Percentiles rank a stretch among this genome's conserved stretches.
phyloP scores from a whole-genome alignment of 2,113 vertebrate species.

The Notechis scutatus region DNA sequence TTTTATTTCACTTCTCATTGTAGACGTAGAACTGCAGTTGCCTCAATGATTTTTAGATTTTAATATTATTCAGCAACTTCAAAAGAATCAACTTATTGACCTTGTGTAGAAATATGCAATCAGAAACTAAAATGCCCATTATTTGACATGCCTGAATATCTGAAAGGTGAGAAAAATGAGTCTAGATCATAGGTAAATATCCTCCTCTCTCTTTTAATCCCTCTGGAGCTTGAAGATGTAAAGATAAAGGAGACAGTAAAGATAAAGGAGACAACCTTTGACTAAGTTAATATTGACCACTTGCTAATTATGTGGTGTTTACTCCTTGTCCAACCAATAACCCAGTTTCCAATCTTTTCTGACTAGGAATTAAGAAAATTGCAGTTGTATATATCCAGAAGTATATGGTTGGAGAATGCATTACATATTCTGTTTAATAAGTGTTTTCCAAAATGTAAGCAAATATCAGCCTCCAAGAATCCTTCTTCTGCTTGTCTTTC shows the following conservation, averaged over 20 bases:
- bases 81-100: neutral
- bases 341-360: neutral
- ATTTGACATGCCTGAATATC: neutral
- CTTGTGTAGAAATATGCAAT: too few species aligned
- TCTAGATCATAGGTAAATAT: neutral
- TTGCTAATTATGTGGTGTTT: neutral
- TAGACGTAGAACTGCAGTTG: neutral
- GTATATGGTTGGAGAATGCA: neutral
- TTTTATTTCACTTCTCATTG: neutral
- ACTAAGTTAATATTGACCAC: neutral
- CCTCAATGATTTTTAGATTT: neutral
- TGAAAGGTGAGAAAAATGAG: neutral
- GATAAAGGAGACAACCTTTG: neutral
- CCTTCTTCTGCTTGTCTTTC: too few species aligned
- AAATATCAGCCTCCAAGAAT: too few species aligned
- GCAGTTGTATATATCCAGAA: neutral
- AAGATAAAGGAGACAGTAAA: neutral
- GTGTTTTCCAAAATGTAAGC: neutral
- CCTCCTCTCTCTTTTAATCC: too few species aligned
- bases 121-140: neutral
- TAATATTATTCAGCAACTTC: neutral
- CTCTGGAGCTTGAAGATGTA: neutral
- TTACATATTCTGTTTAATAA: neutral
- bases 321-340: neutral
- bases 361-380: neutral